Conservation (phyloP, 2,797 vertebrate species). For the Lepilemur ruficaudatus region DNA sequence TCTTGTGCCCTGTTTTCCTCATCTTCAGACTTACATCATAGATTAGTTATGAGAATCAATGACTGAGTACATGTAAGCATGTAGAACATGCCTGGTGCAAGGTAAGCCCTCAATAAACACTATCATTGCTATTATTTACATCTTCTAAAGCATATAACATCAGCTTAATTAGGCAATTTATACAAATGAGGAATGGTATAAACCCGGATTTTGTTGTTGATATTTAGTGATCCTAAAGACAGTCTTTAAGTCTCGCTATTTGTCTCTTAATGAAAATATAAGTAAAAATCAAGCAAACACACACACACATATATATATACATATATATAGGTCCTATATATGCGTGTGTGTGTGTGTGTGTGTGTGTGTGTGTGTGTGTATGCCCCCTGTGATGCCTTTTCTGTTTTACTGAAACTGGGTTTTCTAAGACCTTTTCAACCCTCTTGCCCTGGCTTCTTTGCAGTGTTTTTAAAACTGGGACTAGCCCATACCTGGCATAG, state of each 20-base stretch:
- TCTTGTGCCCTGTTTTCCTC: background rate
- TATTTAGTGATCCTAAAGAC: background rate
- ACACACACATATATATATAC: too few species aligned
- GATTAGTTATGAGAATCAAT: background rate
- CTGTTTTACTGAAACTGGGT: background rate
- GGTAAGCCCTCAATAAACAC: background rate
- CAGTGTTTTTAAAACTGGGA: background rate
- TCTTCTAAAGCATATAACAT: background rate
- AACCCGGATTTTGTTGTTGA: background rate
- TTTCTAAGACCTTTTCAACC: background rate
- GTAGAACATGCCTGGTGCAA: background rate
- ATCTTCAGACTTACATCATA: background rate
- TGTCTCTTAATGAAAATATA: background rate
- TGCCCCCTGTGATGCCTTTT: rapidly evolving
- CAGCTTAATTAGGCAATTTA: background rate
- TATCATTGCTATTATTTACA: background rate
- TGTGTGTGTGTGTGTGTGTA: background rate
- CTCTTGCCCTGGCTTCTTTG: background rate
- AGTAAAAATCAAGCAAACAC: background rate
- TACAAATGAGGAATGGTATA: background rate
- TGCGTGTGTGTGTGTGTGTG: too few species aligned
- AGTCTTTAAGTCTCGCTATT: background rate
- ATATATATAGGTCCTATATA: too few species aligned
- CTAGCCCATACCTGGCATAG: background rate
- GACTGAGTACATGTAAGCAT: background rate